Evolutionary conservation across 1,140 invertebrate genomes (phyloP).

Genomic region (Calliphora vicina): DNA sequence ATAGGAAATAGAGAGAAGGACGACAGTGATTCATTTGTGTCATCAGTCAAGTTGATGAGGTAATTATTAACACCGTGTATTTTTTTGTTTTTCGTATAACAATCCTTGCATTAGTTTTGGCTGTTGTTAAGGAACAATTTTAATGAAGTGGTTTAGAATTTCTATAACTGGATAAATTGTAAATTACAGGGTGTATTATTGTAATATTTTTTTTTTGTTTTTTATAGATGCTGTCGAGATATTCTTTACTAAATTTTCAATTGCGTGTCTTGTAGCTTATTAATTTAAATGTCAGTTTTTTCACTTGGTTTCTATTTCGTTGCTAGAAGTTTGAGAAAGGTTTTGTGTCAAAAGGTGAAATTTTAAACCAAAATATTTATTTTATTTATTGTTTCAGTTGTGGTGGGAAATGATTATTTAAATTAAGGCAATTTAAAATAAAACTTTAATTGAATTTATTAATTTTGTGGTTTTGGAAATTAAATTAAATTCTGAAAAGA

Average conservation of each 20-base stretch:
- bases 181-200: not conserved
- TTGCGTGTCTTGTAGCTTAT: slow-evolving; percentile 46
- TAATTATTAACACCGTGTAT: slow-evolving; percentile 56
- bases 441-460: not conserved
- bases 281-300: slow-evolving; percentile 57
- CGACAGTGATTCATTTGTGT: slow-evolving; percentile 63
- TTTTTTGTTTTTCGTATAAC: not conserved
- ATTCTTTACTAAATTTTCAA: slow-evolving; percentile 10
- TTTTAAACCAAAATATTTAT: slow-evolving; percentile 56
- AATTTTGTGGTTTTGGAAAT: not conserved
- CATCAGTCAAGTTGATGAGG: slow-evolving; percentile 64
- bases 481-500: not conserved
- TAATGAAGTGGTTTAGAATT: slow-evolving; percentile 24
- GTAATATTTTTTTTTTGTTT: not conserved
- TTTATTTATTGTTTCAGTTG: not conserved
- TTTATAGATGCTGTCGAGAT: not conserved
- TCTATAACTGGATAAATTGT: not conserved
- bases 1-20: slow-evolving; percentile 26
- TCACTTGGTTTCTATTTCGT: not conserved
- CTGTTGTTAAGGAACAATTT: slow-evolving; percentile 35
- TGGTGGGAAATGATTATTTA: not conserved
- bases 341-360: slow-evolving; percentile 59
- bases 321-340: not conserved
- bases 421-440: not conserved
- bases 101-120: not conserved